These are phyloP conservation scores for Amazona vittata DNA, from an alignment of 2,113 vertebrate genomes.

Conservation along the genomic window DNA sequence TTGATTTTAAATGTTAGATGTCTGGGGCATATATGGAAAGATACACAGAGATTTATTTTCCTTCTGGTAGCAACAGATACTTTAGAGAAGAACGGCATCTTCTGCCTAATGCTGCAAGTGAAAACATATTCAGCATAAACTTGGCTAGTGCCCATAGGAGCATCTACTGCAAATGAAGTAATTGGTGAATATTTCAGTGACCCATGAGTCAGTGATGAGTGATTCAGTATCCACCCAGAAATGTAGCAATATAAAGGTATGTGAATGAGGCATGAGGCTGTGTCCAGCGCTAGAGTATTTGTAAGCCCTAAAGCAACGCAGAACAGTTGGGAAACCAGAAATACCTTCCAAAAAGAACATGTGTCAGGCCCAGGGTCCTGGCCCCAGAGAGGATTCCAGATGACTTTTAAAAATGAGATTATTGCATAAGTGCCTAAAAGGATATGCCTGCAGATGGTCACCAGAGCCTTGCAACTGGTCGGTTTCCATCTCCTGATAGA, in stretches of 20 bases:
- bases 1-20: background rate
- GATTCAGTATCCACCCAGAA: slow-evolving; percentile 55
- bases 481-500: fast-evolving
- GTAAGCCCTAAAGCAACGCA: slow-evolving; percentile 23
- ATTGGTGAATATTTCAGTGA: slow-evolving; percentile 40
- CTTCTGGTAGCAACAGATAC: background rate
- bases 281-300: background rate
- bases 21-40: background rate
- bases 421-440: slow-evolving; percentile 21
- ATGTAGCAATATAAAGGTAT: slow-evolving; percentile 23
- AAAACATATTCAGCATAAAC: background rate
- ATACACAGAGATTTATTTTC: background rate
- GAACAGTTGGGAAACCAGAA: slow-evolving; percentile 41
- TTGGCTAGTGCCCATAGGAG: background rate
- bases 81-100: background rate
- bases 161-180: slow-evolving; percentile 43
- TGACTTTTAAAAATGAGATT: slow-evolving; percentile 37
- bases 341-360: slow-evolving; percentile 52
- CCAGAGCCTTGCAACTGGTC: background rate
- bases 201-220: slow-evolving; percentile 15
- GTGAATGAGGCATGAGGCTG: background rate
- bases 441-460: background rate
- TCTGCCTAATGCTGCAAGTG: background rate
- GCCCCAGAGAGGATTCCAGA: slow-evolving; percentile 38
- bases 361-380: background rate